Conservation (phyloP, 2,113 vertebrate genomes). For the Cathartes aura region DNA sequence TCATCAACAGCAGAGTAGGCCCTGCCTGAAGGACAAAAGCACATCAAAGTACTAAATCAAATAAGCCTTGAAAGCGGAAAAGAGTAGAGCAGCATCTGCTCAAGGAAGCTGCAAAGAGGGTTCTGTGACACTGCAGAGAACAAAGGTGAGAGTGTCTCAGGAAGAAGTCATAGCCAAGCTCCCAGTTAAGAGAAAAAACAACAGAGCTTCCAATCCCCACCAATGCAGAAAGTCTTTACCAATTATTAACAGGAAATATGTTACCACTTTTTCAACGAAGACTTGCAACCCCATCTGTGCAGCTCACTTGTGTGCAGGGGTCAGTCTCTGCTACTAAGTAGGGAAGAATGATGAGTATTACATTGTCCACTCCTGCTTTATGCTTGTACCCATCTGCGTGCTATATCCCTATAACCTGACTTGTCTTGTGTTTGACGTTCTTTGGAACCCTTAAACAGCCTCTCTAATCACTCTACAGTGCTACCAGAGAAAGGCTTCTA, state of each 20-base stretch:
- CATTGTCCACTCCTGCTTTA: neutral
- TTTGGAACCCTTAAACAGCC: neutral
- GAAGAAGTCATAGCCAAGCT: neutral
- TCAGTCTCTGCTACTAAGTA: rapidly evolving
- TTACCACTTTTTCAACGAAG: rapidly evolving
- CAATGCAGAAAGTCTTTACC: neutral
- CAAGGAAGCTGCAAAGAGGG: neutral
- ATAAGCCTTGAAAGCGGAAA: neutral
- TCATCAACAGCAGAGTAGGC: neutral
- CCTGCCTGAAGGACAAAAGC: constrained; percentile 2
- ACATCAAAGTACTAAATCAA: constrained; percentile 29
- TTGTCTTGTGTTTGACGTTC: neutral
- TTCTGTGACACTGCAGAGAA: neutral
- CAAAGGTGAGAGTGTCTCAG: neutral
- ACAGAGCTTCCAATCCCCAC: neutral
- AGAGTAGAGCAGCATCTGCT: neutral
- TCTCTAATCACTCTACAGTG: neutral
- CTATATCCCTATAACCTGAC: neutral
- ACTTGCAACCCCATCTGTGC: too few relatives aligned
- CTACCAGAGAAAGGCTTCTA: neutral
- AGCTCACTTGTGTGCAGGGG: neutral
- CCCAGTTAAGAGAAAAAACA: neutral
- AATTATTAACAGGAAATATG: neutral
- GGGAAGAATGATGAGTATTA: rapidly evolving
- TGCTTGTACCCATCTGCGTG: too few relatives aligned